These are phyloP conservation scores for Trichosurus vulpecula DNA, from an alignment of 2,797 vertebrate species.

Conservation along the genomic window DNA sequence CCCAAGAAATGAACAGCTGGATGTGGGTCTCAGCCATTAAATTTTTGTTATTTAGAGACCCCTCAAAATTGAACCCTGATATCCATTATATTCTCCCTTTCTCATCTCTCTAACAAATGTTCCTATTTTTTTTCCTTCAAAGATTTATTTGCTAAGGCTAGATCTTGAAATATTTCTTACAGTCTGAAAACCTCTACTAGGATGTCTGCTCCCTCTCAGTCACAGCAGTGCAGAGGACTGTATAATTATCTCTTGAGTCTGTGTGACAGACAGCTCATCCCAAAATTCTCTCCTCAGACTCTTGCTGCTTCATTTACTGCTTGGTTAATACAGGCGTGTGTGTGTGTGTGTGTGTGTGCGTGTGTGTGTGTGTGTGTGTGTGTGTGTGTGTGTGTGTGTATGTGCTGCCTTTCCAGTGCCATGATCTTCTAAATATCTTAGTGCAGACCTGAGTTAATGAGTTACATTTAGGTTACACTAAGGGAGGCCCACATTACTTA, in stretches of 20 bases:
- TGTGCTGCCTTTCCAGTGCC: not conserved
- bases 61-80: not conserved
- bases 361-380: not conserved
- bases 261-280: constrained; percentile 6
- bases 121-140: not conserved
- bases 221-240: not conserved
- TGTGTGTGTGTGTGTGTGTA: not conserved
- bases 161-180: not conserved
- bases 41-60: not conserved
- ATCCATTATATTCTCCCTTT: not conserved
- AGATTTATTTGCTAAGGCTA: not conserved
- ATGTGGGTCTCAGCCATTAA: not conserved
- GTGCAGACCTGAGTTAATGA: not conserved
- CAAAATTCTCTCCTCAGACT: constrained; percentile 9
- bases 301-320: not conserved
- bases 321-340: not conserved
- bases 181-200: constrained; percentile 17
- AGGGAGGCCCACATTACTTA: not conserved
- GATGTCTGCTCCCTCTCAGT: not conserved
- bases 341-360: not conserved
- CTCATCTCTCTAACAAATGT: not conserved
- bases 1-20: not conserved
- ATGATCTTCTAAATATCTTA: not conserved
- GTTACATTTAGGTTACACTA: not conserved
- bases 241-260: constrained; percentile 12